Base-by-base conservation (phyloP, 2,797 vertebrate genomes). In the Danio jaintianensis region DNA sequence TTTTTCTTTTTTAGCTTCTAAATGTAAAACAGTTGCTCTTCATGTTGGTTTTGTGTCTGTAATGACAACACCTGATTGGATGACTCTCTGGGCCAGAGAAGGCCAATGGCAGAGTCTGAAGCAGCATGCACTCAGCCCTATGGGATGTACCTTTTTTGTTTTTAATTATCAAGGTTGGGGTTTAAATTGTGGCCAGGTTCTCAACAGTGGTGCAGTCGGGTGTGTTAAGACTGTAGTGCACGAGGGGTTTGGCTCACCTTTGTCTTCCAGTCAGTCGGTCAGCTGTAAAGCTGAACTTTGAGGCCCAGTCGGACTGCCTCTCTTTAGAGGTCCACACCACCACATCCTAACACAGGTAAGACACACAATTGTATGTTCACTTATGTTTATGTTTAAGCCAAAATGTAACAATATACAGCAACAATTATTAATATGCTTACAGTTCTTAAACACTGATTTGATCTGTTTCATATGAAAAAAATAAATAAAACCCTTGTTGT, bases 151-250 rank as follows among this genome's bases (percentile, higher is more conserved):
- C 58, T 13, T 66, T 81, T 87, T 81, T 80, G 75, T 79, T 83
- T 88, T 86, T 87, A 89, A 87, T 86, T 62, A 87, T 84, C 85
- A 83, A 84, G 81, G 82, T 84, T 76, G 64, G 29, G 67, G 83
- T 82, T 88, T 89, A 89, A 88, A 88, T 85, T 56, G 71, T 67
- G 73, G 55, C 75, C 64, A 52, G 56, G 59, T 80, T 64, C 67
- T 68, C 11, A 42, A 4, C 8, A 16, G 64, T 75, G 45, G 64
- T 81, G 79, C 80, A 86, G 43, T 64, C 56, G 67, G 56, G 77
- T 79, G 76, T 78, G 64, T 74, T 50, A 79, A 73, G 81, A 74
- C 61, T 61, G 43, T 67, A 70, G 77, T 77, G 55, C 71, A 38
- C 64, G 2, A 77, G 78, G 64, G 53, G 64, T 68, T 83, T 52